Evolutionary conservation across 1,140 invertebrate species (phyloP), one percentile per base, ranked within the genome.

Genomic region (Procambarus clarkii): DNA sequence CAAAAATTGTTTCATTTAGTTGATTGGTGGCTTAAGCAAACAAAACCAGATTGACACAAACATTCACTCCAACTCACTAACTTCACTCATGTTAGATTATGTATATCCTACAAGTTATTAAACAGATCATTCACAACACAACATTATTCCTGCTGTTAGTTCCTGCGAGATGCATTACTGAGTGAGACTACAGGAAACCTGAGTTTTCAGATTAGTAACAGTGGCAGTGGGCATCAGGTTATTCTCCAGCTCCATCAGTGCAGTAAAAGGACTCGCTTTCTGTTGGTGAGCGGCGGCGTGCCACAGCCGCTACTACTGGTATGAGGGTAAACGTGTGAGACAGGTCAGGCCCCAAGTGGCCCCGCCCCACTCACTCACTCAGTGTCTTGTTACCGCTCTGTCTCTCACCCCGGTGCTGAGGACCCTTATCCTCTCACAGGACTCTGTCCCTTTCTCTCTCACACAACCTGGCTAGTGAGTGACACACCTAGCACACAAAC

Each of bases 381-480:
- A 34, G 85, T 89, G 87, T 89, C 87, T 89, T 89, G 80, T 89
- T 83, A 81, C 87, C 87, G 87, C 87, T 89, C 87, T 89, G 64
- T 89, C 87, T 89, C 87, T 89, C 79, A 80, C 69, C 87, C 88
- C 88, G 74, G 88, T 89, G 88, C 64, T 89, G 88, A 89, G 88
- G 88, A 89, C 79, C 50, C 77, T 44, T 83, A 77, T 91, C 88
- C 88, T 85, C 88, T 85, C 88, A 91, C 81, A 91, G 88, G 88
- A 91, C 88, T 91, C 88, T 90, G 79, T 91, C 88, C 88, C 88
- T 91, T 91, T 80, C 82, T 91, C 82, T 91, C 82, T 85, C 81
- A 91, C 81, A 84, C 90, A 91, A 91, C 90, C 90, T 91, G 83
- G 83, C 85, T 91, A 91, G 90, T 91, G 90, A 91, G 90, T 86